Base-by-base conservation (phyloP, 2,888 invertebrate species). In the Linnaemya tessellans region DNA sequence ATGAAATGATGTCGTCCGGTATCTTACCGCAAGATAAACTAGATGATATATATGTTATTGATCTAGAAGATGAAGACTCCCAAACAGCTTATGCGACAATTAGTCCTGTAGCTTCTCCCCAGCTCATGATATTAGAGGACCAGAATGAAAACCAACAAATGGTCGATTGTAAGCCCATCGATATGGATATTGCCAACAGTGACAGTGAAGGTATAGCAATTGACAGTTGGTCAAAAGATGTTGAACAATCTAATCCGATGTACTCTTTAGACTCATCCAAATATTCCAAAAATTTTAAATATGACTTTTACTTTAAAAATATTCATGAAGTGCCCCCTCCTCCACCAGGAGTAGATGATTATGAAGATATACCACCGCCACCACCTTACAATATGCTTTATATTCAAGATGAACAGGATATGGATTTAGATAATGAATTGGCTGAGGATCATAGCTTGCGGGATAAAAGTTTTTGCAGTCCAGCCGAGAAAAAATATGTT, bases 141-240 rank as follows among this genome's bases (percentile, higher is more conserved):
- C 80, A 80, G 18, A 73, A 86, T 22, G 80, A 74, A 70, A 75
- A 62, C 20, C 77, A 71, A 70, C 75, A 86, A n/a, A 79, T 73
- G 35, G 89, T 88, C 11, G 88, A 91, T 73, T 90, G 89, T 1
- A 90, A 91, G 84, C 90, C 92, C 0, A 87, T 92, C 1, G 93
- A 93, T 84, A 93, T 93, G 92, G 93, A 93, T 1, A 87, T 93
- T 51, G 93, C 86, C 0, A 90, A 91, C 75, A 92, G 92, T 56
- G 92, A 91, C 82, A 91, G 92, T 78, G 92, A 92, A 38, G 89
- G 89, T 38, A 86, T 22, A 60, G 62, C 43, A n/a, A 15, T 49
- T n/a, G 70, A 15, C 5, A 75, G 22, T n/a, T 85, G 85, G 82
- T 22, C 82, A 2, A 83, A 58, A 25, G 64, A 58, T 22, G 15